Evolutionary conservation across 2,113 vertebrate species (phyloP), one percentile per base, ranked within the genome.

Genomic region (Bettongia penicillata): DNA sequence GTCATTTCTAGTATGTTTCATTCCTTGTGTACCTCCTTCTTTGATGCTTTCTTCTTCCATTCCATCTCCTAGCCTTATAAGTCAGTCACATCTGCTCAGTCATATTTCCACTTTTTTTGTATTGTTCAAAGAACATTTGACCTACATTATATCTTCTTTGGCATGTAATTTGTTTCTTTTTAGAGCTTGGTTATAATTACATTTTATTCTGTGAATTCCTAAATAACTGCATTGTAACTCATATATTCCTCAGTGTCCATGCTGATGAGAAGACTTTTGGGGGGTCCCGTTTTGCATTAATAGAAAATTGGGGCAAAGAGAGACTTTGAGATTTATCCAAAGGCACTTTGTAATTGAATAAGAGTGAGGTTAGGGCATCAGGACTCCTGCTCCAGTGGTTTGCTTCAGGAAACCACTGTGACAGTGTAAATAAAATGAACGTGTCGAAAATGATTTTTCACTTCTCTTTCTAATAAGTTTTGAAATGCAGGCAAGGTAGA

Each of bases 61-160:
- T 91, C 11, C 91, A 9, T 11, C 5, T 48, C 91, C 14, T 0
- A 53, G 61, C 61, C 28, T 31, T 84, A 51, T 3, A 90, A 49
- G 55, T n/a, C 55, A 19, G 23, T 92, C 53, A 22, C 43, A 48
- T 91, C 77, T 61, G 53, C 31, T 53, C 49, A 89, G 3, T 7
- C 91, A 61, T 24, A 93, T 91, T 61, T 91, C 91, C 12, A 9
- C n/a, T n/a, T n/a, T n/a, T 91, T 31, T 43, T 37, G 4, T 93
- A 92, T 93, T 48, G 91, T 90, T 91, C 68, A 91, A 22, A 89
- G 92, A 68, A 89, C 7, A 93, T 92, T 91, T 93, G n/a, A 91
- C n/a, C 84, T 94, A 55, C 8, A 47, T 61, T 48, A 68, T 37
- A 28, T 25, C 53, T 48, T n/a, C 22, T 90, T 94, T 93, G 93